Conservation (phyloP, 1,140 invertebrate species). For the Nautilus pompilius region DNA sequence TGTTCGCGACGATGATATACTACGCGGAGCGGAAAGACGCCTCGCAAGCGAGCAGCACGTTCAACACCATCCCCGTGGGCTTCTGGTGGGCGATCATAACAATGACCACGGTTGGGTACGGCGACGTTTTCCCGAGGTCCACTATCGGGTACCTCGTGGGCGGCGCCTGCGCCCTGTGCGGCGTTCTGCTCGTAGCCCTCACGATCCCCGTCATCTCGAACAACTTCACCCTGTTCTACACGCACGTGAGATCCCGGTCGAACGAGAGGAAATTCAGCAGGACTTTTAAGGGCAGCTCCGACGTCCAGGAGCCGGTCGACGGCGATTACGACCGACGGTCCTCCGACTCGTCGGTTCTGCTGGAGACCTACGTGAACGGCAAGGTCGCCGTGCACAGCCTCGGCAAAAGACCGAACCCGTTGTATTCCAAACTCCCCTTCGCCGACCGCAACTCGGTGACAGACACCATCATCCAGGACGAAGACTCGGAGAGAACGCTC, state of each 20-base stretch:
- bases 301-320: conserved; percentile 6
- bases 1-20: conserved; percentile 96
- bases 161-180: conserved; percentile 42
- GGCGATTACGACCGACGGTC: conserved; percentile 19
- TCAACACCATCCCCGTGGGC: conserved; percentile 50
- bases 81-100: conserved; percentile 63
- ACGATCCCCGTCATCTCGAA: conserved; percentile 52
- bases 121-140: conserved; percentile 48
- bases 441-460: conserved; percentile 32
- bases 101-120: conserved; percentile 61
- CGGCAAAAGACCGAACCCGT: conserved; percentile 11
- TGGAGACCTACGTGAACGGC: conserved; percentile 38
- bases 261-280: conserved; percentile 14
- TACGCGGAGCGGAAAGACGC: conserved; percentile 79
- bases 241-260: conserved; percentile 38
- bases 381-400: conserved; percentile 21
- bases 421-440: conserved; percentile 9
- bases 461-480: conserved; percentile 8
- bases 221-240: conserved; percentile 50
- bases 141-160: conserved; percentile 60
- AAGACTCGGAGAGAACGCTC: conserved; percentile 3
- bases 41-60: conserved; percentile 33
- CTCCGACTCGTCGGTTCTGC: conserved; percentile 34
- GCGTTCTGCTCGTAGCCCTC: conserved; percentile 44
- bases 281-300: conserved; percentile 13